phyloP scores from a whole-genome alignment of 2,888 invertebrate genomes.

The Neoascia interrupta region DNA sequence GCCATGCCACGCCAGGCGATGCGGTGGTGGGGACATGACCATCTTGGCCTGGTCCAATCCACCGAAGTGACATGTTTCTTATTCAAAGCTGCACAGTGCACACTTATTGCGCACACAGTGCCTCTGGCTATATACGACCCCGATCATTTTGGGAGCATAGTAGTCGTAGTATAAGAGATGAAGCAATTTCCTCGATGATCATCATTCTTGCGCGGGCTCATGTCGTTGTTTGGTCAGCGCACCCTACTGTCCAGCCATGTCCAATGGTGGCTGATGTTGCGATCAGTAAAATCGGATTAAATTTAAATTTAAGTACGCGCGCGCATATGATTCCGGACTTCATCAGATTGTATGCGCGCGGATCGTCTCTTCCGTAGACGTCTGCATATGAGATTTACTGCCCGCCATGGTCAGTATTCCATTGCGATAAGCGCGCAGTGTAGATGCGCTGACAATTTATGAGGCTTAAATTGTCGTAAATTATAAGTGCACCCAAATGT shows the following conservation, averaged over 20 bases:
- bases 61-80: conserved; percentile 67
- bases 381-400: conserved; percentile 60
- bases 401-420: conserved; percentile 49
- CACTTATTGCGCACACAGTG: conserved; percentile 51
- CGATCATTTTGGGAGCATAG: conserved; percentile 49
- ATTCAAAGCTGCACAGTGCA: conserved; percentile 65
- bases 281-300: conserved; percentile 69
- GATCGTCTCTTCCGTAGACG: conserved; percentile 7
- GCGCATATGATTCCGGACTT: conserved; percentile 62
- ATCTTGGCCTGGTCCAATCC: conserved; percentile 61
- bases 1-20: conserved; percentile 31
- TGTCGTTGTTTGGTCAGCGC: conserved; percentile 34
- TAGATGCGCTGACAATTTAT: conserved; percentile 66
- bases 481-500: conserved; percentile 53
- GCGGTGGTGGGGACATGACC: conserved; percentile 48
- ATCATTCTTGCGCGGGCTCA: conserved; percentile 54
- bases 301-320: conserved; percentile 67
- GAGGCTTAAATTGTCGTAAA: conserved; percentile 67
- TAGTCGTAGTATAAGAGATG: no score
- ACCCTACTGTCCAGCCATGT: conserved; percentile 60
- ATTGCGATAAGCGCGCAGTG: conserved; percentile 61
- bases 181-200: conserved; percentile 67
- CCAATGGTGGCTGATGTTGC: conserved; percentile 50
- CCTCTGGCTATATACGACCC: conserved; percentile 38
- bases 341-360: conserved; percentile 57